These are phyloP conservation scores for Ridgeia piscesae DNA, from an alignment of 1,140 invertebrate genomes.

Conservation along the genomic window DNA sequence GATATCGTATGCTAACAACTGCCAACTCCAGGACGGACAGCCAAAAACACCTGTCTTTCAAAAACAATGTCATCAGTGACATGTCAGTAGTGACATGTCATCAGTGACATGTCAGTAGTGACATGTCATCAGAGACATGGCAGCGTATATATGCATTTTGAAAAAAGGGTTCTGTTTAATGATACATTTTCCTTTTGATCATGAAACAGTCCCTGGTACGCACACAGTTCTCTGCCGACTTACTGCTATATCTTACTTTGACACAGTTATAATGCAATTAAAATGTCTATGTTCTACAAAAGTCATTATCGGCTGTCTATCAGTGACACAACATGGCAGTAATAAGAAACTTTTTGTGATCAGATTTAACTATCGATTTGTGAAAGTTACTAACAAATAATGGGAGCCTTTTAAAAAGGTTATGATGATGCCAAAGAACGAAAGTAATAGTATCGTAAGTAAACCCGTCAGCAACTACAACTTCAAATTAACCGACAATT, in stretches of 20 bases:
- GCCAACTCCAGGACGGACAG: no score
- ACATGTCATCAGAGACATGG: no score
- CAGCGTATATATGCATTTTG: no score
- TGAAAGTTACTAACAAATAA: not conserved
- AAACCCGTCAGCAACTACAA: not conserved
- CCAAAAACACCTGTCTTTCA: no score
- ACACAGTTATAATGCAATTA: not conserved
- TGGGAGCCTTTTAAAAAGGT: not conserved
- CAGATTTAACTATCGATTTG: not conserved
- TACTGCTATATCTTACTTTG: not conserved
- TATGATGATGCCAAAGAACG: not conserved
- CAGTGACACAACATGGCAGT: not conserved
- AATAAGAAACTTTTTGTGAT: not conserved
- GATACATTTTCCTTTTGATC: no score
- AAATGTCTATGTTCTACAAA: not conserved
- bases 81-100: no score
- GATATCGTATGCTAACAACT: no score
- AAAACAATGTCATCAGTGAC: no score
- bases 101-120: no score
- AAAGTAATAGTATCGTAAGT: not conserved
- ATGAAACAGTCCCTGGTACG: no score
- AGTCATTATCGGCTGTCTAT: not conserved
- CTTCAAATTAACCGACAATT: not conserved
- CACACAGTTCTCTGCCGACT: no score
- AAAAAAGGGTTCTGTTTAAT: no score